Base-by-base conservation (phyloP, 2,113 vertebrate genomes). In the Strigops habroptila region DNA sequence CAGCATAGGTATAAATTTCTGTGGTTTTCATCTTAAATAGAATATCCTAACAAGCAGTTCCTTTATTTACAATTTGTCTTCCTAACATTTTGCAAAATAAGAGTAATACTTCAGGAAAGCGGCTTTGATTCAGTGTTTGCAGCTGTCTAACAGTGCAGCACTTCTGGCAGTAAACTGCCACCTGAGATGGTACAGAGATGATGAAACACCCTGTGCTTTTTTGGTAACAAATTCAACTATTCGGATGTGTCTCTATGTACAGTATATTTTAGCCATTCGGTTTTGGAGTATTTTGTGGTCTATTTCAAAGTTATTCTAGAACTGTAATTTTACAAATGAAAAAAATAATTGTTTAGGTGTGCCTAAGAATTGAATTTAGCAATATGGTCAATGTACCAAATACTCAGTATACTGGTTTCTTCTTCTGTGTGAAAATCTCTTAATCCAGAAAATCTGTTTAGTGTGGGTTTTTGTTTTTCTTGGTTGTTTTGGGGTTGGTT, bases 1-100 rank as follows among this genome's bases (percentile, higher is more conserved):
- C 64, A 75, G 35, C n/a, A 8, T 21, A 78, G 68, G 21, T 82
- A 49, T 85, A 70, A 43, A 71, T 49, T 81, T 78, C 48, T 79
- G 57, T 0, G 0, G 28, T 53, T 88, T 71, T 90, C 13, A n/a
- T 68, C 62, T 73, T 63, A 31, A 73, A 43, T 52, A 69, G 57
- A 57, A 3, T 62, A 83, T 69, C 64, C 63, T 82, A 71, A 35
- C 51, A 48, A 49, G 37, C 37, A 28, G 46, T 75, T 91, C 39
- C 23, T 82, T 88, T 92, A 65, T 69, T 67, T 86, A 90, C 77
- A 86, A 53, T 62, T 82, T 81, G 46, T 85, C 86, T 95, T 96
- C 46, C 35, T 53, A 78, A 43, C 14, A 30, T 15, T 88, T 92
- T 86, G 41, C 76, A 48, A 41, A 49, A 18, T 62, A 37, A 65